Conservation (phyloP, 2,888 invertebrate species). For the Andrena hattorfiana region DNA sequence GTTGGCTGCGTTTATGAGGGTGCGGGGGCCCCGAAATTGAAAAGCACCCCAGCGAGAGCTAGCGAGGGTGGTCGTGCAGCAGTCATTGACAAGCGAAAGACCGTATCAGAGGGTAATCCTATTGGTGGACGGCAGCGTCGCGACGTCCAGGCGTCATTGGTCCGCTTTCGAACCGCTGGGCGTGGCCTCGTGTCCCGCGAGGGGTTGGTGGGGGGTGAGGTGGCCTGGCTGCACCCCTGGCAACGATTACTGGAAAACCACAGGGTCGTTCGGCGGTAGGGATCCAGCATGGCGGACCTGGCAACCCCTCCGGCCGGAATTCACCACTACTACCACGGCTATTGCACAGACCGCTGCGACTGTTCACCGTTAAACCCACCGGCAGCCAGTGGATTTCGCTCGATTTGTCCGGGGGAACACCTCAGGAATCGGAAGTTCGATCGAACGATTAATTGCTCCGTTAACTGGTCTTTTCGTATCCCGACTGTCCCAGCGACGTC, state of each 20-base stretch:
- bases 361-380: constrained; percentile 56
- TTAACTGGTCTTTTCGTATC: constrained; percentile 66
- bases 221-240: constrained; percentile 70
- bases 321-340: constrained; percentile 55
- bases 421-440: constrained; percentile 81
- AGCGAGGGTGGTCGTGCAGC: constrained; percentile 73
- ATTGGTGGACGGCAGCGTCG: constrained; percentile 84
- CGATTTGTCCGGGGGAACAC: constrained; percentile 73
- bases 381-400: constrained; percentile 67
- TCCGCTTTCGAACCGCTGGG: constrained; percentile 74
- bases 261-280: constrained; percentile 70
- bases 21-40: constrained; percentile 75
- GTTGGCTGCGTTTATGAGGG: constrained; percentile 74
- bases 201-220: constrained; percentile 50
- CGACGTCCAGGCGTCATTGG: constrained; percentile 83
- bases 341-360: constrained; percentile 54
- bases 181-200: constrained; percentile 75
- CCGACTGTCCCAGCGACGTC: constrained; percentile 48
- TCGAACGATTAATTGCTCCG: constrained; percentile 79
- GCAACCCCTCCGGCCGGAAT: constrained; percentile 67
- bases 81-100: constrained; percentile 84
- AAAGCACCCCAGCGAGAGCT: constrained; percentile 71
- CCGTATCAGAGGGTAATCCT: constrained; percentile 85
- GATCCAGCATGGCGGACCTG: constrained; percentile 81
- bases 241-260: constrained; percentile 77